Conservation (phyloP, 2,797 vertebrate genomes). For the Cetoscarus ocellatus region DNA sequence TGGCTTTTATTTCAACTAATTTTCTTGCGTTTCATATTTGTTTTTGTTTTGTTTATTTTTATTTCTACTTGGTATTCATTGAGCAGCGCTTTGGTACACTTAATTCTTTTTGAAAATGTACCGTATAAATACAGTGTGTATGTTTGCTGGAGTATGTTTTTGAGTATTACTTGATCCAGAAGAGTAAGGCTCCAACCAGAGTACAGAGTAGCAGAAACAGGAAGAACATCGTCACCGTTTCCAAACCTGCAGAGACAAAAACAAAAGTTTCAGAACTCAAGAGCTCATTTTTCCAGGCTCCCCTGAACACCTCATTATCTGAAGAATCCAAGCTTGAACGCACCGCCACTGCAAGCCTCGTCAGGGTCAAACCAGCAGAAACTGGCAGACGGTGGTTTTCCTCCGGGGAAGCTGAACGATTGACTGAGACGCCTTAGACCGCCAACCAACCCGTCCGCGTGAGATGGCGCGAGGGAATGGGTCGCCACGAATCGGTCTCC, state of each 20-base stretch:
- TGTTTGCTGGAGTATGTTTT: conserved; percentile 7
- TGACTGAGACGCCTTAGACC: conserved; percentile 71
- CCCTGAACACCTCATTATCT: not conserved
- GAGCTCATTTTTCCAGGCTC: not conserved
- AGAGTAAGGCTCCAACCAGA: conserved; percentile 45
- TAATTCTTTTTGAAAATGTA: too few species aligned
- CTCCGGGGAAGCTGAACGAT: conserved; percentile 84
- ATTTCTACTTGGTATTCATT: too few species aligned
- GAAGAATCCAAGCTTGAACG: conserved; percentile 12
- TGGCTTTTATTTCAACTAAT: too few species aligned
- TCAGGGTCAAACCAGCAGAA: conserved; percentile 89
- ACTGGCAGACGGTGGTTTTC: conserved; percentile 76
- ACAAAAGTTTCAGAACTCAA: not conserved
- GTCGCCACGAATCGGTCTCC: conserved; percentile 64
- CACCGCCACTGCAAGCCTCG: conserved; percentile 69
- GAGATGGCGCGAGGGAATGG: conserved; percentile 76
- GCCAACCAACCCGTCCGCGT: conserved; percentile 65
- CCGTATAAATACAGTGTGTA: not conserved
- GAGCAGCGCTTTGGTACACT: too few species aligned
- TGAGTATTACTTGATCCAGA: conserved; percentile 61
- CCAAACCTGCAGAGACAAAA: conserved; percentile 54
- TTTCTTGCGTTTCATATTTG: too few species aligned
- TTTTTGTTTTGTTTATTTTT: too few species aligned
- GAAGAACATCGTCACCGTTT: conserved; percentile 15
- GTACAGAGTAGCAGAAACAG: conserved; percentile 44